A percentile compares a stretch with the other conserved stretches of the same genome.
Evolutionary conservation across 2,888 invertebrate genomes (phyloP).

Genomic region (Hoplodrina blanda): DNA sequence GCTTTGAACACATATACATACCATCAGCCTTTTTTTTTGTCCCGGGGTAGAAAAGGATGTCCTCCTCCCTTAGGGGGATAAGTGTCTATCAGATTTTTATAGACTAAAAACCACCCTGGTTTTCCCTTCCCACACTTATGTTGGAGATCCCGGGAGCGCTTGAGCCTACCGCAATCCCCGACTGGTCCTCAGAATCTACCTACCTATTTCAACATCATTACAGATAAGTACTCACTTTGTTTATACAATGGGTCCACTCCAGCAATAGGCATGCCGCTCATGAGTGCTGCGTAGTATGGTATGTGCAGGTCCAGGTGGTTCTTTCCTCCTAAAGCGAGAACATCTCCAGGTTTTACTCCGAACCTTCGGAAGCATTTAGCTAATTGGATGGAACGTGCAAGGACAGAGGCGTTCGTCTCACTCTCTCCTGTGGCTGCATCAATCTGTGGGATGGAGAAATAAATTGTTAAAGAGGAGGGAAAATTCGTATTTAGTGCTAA

Average conservation of each 20-base stretch:
- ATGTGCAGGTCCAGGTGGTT: constrained; percentile 82
- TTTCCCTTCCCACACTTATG: too few species aligned
- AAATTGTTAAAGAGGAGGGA: neutral
- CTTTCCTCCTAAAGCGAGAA: constrained; percentile 77
- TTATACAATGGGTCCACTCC: constrained; percentile 81
- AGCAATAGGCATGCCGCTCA: constrained; percentile 78
- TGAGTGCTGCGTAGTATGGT: constrained; percentile 78
- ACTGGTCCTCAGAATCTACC: too few species aligned
- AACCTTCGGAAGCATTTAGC: constrained; percentile 73
- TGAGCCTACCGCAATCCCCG: too few species aligned
- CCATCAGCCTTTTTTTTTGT: too few species aligned
- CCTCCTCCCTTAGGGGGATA: too few species aligned
- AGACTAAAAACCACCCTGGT: too few species aligned
- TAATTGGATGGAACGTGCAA: constrained; percentile 74
- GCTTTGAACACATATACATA: too few species aligned
- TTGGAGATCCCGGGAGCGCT: too few species aligned
- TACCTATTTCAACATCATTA: too few species aligned
- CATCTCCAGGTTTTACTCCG: constrained; percentile 78
- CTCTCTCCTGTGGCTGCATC: constrained; percentile 80
- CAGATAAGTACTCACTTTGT: constrained; percentile 72
- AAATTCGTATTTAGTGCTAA: neutral
- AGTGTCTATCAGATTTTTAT: too few species aligned
- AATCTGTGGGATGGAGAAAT: constrained; percentile 70
- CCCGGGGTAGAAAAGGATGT: too few species aligned
- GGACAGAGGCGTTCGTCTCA: constrained; percentile 77